These are phyloP conservation scores for Marcusenius ussheri DNA, from an alignment of 2,113 vertebrate genomes.

Conservation along the genomic window DNA sequence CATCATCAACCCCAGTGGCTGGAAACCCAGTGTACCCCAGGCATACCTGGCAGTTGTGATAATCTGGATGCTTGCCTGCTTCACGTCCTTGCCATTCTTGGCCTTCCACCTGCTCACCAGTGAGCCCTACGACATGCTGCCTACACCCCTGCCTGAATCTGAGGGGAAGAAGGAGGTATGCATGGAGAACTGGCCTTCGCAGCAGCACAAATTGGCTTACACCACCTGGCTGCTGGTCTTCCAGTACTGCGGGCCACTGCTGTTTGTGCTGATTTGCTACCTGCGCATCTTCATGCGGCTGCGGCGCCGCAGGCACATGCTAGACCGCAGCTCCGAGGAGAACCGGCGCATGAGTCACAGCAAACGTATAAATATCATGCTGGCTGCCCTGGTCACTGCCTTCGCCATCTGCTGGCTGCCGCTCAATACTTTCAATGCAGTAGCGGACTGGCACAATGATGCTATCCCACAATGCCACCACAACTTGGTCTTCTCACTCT, in stretches of 20 bases:
- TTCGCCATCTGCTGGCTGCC: constrained; percentile 87
- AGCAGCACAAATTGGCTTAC: constrained; percentile 67
- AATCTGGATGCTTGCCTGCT: constrained; percentile 72
- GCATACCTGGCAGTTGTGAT: constrained; percentile 69
- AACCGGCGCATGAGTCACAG: constrained; percentile 55
- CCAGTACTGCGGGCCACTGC: constrained; percentile 76
- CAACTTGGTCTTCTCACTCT: constrained; percentile 82
- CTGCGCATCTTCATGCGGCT: constrained; percentile 72
- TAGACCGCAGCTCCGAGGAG: constrained; percentile 56
- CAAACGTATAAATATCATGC: constrained; percentile 71
- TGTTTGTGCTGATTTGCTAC: constrained; percentile 79
- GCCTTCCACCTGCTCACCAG: constrained; percentile 68
- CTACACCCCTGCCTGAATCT: constrained; percentile 45
- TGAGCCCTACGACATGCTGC: constrained; percentile 63
- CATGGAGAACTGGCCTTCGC: constrained; percentile 73
- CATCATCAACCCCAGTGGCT: constrained; percentile 82
- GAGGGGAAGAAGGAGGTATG: constrained; percentile 58
- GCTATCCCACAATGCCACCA: constrained; percentile 73
- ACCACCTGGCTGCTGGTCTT: constrained; percentile 74
- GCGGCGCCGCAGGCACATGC: constrained; percentile 62
- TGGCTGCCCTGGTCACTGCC: constrained; percentile 71
- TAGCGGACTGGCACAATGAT: constrained; percentile 83
- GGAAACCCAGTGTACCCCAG: constrained; percentile 77
- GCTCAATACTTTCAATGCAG: constrained; percentile 79
- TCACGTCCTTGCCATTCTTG: constrained; percentile 78